Base-by-base conservation (phyloP, 1,140 invertebrate species). In the Nebria ingens region DNA sequence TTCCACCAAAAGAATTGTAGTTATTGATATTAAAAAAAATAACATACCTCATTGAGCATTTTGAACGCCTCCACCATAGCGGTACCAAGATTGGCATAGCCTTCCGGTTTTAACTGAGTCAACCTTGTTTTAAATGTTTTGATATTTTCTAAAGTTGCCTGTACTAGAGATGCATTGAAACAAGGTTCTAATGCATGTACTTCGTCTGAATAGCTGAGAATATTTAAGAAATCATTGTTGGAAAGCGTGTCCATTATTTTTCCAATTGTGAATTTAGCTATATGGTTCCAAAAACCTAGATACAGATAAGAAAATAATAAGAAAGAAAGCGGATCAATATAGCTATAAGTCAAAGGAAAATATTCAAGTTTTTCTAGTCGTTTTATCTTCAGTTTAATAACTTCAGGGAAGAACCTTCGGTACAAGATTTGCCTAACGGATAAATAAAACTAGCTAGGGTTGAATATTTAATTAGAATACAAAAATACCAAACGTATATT, bases 191-290 rank as follows among this genome's bases (percentile, higher is more conserved):
- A 76, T 58, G 86, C 80, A 4, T 78, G 66, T 0, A 82, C 80
- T 0, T 71, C 71, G 21, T 81, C 78, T 21, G 82, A 83, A 66
- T 89, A 93, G 45, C 80, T 83, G 53, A 93, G 84, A 22, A 99
- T 85, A 61, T 96, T 96, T 42, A 99, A 87, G 67, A 91, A 97
- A 71, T 99, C 97, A 71, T 99, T 97, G 65, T 98, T 97, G 9
- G 90, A 97, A 6, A 99, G 80, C 0, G 97, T 99, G 23, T 97
- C 90, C 58, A 99, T 71, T 40, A 99, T 87, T 23, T 86, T 87
- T 13, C 79, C 75, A 52, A 96, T 85, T 0, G 95, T 93, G 56
- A 79, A 74, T 56, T 76, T 72, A 3, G 79, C 80, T 21, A 84
- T 78, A 61, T 81, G 80, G 65, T 79, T 75, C 22, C 79, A 76